phyloP scores from a whole-genome alignment of 2,113 vertebrate genomes.

The Oplegnathus fasciatus region DNA sequence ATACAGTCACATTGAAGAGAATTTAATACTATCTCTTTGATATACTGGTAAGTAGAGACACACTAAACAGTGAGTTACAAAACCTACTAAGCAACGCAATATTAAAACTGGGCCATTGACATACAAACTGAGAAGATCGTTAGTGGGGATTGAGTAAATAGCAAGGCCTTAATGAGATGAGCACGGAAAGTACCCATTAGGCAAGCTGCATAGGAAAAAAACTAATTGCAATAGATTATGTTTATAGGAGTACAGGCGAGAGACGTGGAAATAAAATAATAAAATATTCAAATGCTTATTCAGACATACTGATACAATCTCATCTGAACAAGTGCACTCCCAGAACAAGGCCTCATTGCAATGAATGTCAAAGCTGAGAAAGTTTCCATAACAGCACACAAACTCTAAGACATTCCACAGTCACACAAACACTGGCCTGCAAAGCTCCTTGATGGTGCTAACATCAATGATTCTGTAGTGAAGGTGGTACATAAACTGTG shows the following conservation, averaged over 20 bases:
- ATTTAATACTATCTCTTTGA: not conserved
- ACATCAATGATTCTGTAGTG: slow-evolving; percentile 94
- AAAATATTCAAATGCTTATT: slow-evolving; percentile 4
- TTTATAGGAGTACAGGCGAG: not conserved
- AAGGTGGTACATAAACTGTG: slow-evolving; percentile 92
- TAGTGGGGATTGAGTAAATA: not conserved
- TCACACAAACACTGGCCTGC: slow-evolving; percentile 85
- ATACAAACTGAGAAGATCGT: not conserved
- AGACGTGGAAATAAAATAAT: not conserved
- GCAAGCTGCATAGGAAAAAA: not conserved
- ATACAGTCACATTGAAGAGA: not conserved
- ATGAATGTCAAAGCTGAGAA: not conserved
- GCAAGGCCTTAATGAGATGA: slow-evolving; percentile 19
- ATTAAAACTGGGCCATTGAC: not conserved
- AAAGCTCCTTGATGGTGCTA: slow-evolving; percentile 98
- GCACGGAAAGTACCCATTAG: not conserved
- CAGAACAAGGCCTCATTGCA: not conserved
- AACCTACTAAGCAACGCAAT: slow-evolving; percentile 1
- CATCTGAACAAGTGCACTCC: not conserved
- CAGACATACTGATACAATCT: slow-evolving; percentile 8
- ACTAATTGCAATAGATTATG: not conserved
- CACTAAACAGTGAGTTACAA: not conserved
- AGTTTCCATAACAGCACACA: not conserved
- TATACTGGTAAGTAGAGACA: not conserved
- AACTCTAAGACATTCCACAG: not conserved